Conservation (phyloP, 2,113 vertebrate species). For the Labeo catla region DNA sequence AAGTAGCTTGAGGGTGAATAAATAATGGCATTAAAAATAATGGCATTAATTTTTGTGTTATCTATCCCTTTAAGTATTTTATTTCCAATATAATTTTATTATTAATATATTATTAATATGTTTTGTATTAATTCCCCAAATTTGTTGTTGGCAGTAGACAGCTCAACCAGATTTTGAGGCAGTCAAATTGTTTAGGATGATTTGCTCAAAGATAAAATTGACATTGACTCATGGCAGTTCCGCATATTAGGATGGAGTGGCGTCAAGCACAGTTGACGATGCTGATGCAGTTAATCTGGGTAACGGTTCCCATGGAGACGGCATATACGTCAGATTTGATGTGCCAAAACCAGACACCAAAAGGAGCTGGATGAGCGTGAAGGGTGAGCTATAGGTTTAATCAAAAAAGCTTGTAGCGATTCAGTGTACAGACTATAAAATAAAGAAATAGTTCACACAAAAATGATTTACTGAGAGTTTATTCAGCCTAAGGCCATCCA, state of each 20-base stretch:
- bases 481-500: background rate
- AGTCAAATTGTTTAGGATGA: background rate
- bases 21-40: too few relatives aligned
- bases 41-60: too few relatives aligned
- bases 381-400: conserved; percentile 72
- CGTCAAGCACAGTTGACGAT: conserved; percentile 69
- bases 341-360: conserved; percentile 80
- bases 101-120: too few relatives aligned
- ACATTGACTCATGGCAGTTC: background rate
- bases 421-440: background rate
- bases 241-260: conserved; percentile 31
- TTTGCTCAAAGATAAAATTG: background rate
- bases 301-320: conserved; percentile 54
- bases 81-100: too few relatives aligned
- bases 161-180: background rate
- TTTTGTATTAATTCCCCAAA: background rate
- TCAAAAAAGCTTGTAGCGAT: background rate
- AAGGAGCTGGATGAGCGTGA: conserved; percentile 86
- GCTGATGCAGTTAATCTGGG: conserved; percentile 20
- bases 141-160: background rate
- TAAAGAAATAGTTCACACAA: background rate
- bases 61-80: too few relatives aligned
- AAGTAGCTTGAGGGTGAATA: too few relatives aligned
- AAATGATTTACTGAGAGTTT: background rate
- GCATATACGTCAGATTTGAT: conserved; percentile 87